Conservation (phyloP, 2,113 vertebrate species). For the Gymnarchus niloticus region DNA sequence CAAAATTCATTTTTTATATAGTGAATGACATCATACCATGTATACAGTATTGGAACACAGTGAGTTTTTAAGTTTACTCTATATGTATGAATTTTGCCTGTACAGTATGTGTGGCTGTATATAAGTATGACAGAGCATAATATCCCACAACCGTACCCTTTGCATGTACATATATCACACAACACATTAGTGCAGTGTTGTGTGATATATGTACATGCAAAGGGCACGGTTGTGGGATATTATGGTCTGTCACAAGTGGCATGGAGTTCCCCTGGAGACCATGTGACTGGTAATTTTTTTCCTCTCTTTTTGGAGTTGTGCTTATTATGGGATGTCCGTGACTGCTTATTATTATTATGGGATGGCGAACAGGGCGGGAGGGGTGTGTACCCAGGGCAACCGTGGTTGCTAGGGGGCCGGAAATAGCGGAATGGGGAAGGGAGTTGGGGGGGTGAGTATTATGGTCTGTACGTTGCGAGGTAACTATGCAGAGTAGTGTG, state of each 20-base stretch:
- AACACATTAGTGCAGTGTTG: slow-evolving; percentile 37
- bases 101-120: not conserved
- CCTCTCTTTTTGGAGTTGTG: slow-evolving; percentile 68
- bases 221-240: slow-evolving; percentile 58
- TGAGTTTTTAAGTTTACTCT: not conserved
- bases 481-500: slow-evolving; percentile 74
- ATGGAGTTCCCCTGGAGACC: slow-evolving; percentile 60
- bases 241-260: slow-evolving; percentile 65
- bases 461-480: slow-evolving; percentile 77
- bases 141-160: slow-evolving; percentile 57
- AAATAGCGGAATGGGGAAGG: slow-evolving; percentile 61
- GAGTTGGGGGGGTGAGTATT: slow-evolving; percentile 66
- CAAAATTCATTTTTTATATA: not conserved
- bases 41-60: not conserved
- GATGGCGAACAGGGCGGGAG: slow-evolving; percentile 52
- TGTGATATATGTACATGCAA: slow-evolving; percentile 44
- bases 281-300: slow-evolving; percentile 54
- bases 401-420: slow-evolving; percentile 67
- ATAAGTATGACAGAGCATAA: slow-evolving; percentile 59
- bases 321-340: slow-evolving; percentile 70
- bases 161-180: slow-evolving; percentile 41
- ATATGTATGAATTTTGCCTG: not conserved
- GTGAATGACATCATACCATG: not conserved
- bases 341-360: slow-evolving; percentile 65
- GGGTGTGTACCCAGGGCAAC: slow-evolving; percentile 65